Conservation (phyloP, 2,797 vertebrate genomes). For the Coilia nasus region DNA sequence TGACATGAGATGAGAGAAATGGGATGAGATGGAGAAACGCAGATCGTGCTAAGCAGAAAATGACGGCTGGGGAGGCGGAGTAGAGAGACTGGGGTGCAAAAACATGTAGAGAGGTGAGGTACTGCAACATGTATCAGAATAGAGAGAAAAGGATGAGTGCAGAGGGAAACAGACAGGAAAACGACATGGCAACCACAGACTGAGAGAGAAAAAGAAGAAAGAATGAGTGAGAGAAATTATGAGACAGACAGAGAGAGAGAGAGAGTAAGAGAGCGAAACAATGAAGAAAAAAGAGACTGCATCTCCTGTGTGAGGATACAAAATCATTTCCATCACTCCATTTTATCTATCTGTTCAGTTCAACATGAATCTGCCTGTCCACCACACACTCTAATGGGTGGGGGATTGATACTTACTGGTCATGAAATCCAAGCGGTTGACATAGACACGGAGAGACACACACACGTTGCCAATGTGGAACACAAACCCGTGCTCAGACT, state of each 20-base stretch:
- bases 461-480: conserved; percentile 52
- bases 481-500: conserved; percentile 67
- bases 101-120: background rate
- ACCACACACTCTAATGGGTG: background rate
- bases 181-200: background rate
- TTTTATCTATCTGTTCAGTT: background rate
- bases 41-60: conserved; percentile 7
- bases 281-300: background rate
- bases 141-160: conserved; percentile 23
- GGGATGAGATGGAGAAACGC: conserved; percentile 48
- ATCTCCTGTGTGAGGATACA: background rate
- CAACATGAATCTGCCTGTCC: background rate
- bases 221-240: conserved; percentile 25
- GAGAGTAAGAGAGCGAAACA: conserved; percentile 7
- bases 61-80: conserved; percentile 39
- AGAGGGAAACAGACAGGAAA: background rate
- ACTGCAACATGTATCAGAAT: background rate
- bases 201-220: background rate
- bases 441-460: conserved; percentile 46
- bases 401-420: background rate
- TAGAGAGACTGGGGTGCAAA: conserved; percentile 47
- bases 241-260: conserved; percentile 21
- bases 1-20: conserved; percentile 38
- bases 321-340: background rate
- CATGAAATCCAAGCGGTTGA: conserved; percentile 31